phyloP scores from a whole-genome alignment of 2,113 vertebrate species.

The Macquaria australasica region DNA sequence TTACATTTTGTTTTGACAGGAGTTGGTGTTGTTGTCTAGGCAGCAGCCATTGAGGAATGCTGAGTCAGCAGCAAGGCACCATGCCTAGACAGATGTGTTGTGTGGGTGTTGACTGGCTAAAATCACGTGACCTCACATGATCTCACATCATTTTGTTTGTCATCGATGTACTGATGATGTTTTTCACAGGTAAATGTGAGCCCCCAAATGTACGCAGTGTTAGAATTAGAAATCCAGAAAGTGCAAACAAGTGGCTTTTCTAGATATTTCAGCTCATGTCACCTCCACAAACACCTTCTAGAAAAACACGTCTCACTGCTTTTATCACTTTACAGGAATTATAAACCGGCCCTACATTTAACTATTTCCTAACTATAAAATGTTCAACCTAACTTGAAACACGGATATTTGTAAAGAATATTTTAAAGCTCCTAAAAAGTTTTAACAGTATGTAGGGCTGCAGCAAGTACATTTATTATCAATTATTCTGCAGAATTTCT shows the following conservation, averaged over 20 bases:
- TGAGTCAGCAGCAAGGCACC: slow-evolving; percentile 47
- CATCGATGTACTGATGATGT: not conserved
- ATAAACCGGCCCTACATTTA: not conserved
- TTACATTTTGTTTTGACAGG: not conserved
- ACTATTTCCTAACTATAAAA: not conserved
- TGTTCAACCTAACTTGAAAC: not conserved
- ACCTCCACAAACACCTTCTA: not conserved
- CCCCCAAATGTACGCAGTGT: not conserved
- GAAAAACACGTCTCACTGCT: not conserved
- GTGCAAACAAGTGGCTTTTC: not conserved
- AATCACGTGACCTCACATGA: slow-evolving; percentile 35
- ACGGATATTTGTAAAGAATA: not conserved
- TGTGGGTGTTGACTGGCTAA: slow-evolving; percentile 27
- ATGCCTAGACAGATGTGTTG: not conserved
- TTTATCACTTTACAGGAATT: not conserved
- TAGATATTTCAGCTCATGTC: not conserved
- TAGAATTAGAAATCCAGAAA: not conserved
- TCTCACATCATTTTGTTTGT: not conserved
- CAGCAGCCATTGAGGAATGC: slow-evolving; percentile 20
- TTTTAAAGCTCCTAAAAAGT: not conserved
- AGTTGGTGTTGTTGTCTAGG: slow-evolving; percentile 33
- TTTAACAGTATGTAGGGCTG: not conserved
- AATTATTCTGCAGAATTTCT: not conserved
- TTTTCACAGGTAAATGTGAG: not conserved
- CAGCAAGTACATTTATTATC: not conserved